A percentile compares a stretch with the other conserved stretches of the same genome.
Evolutionary conservation across 2,113 vertebrate species (phyloP).

Genomic region (Aix galericulata): DNA sequence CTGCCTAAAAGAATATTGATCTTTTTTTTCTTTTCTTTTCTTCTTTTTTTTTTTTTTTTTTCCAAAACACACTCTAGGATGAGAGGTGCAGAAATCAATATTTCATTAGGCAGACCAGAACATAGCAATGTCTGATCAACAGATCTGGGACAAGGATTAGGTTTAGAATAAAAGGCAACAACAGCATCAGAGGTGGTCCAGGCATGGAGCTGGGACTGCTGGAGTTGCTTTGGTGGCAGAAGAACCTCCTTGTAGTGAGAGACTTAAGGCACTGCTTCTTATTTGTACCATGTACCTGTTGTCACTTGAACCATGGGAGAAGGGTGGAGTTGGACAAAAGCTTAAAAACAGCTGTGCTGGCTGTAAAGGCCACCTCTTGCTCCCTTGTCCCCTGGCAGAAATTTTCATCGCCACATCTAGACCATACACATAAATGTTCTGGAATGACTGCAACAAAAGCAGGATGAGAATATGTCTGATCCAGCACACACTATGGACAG

Average conservation of each 20-base stretch:
- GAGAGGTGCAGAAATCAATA: slow-evolving; percentile 62
- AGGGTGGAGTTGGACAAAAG: not conserved
- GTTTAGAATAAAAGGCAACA: not conserved
- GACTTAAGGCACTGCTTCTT: not conserved
- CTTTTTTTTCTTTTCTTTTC: not conserved
- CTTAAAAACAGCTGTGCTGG: not conserved
- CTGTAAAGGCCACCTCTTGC: not conserved
- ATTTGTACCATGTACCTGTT: not conserved
- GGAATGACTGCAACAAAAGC: not conserved
- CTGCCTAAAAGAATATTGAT: slow-evolving; percentile 52
- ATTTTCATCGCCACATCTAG: not conserved
- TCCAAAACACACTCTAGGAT: not conserved
- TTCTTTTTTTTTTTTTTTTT: not conserved
- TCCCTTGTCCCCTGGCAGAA: not conserved
- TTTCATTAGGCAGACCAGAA: slow-evolving; percentile 50
- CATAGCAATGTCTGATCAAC: not conserved
- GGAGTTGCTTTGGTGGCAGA: not conserved
- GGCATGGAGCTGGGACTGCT: not conserved
- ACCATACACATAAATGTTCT: not conserved
- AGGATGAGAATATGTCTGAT: not conserved
- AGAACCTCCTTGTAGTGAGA: not conserved
- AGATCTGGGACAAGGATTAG: not conserved
- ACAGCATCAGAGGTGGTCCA: not conserved
- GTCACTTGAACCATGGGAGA: not conserved
- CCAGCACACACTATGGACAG: accelerated